Conservation (phyloP, 1,140 invertebrate species). For the Zaprionus vittiger region DNA sequence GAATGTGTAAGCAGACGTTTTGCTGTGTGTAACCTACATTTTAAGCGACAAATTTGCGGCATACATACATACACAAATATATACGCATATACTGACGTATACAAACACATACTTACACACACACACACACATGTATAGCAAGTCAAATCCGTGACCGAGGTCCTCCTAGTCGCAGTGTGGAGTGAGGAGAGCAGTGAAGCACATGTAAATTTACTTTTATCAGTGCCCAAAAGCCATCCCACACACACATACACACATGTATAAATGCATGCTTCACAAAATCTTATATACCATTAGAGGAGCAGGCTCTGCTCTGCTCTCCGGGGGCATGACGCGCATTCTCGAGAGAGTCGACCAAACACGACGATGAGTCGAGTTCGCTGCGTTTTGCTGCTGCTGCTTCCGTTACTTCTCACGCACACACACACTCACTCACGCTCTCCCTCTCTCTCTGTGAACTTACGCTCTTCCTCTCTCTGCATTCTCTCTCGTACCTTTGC, state of each 20-base stretch:
- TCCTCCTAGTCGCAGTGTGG: constrained; percentile 34
- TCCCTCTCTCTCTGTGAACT: background rate
- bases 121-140: constrained; percentile 43
- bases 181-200: background rate
- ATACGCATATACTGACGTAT: constrained; percentile 15
- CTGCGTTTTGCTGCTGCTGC: constrained; percentile 23
- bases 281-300: constrained; percentile 57
- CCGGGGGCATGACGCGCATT: constrained; percentile 56
- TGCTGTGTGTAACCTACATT: constrained; percentile 78
- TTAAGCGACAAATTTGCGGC: constrained; percentile 63
- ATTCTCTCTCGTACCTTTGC: constrained; percentile 2
- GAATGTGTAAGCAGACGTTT: constrained; percentile 37
- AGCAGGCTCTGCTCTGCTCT: constrained; percentile 47
- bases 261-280: constrained; percentile 47
- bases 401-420: constrained; percentile 15
- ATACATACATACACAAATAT: constrained; percentile 28
- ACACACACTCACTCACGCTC: background rate
- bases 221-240: constrained; percentile 63
- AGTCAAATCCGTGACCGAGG: constrained; percentile 72
- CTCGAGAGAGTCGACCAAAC: constrained; percentile 39
- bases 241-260: constrained; percentile 32
- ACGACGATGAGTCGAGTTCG: constrained; percentile 27
- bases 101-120: constrained; percentile 26
- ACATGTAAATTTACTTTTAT: constrained; percentile 75
- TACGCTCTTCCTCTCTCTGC: background rate